A percentile compares a stretch with the other conserved stretches of the same genome.
Evolutionary conservation across 2,888 invertebrate species (phyloP).

Genomic region (Flabesymbios commensalis): DNA sequence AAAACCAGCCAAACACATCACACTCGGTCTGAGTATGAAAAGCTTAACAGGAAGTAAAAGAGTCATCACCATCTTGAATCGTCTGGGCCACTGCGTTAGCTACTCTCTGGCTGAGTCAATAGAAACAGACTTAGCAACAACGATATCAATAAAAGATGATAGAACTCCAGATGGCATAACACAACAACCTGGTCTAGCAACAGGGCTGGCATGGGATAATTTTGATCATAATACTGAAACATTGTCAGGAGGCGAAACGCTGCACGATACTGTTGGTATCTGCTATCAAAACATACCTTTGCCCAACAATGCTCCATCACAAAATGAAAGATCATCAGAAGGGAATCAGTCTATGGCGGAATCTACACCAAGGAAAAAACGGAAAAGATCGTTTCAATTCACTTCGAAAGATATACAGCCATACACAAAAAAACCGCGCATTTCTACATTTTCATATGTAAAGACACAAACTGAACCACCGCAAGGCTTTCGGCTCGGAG

Average conservation of each 20-base stretch:
- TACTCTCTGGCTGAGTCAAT: slow-evolving; percentile 21
- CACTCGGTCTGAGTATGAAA: slow-evolving; percentile 22
- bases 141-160: slow-evolving; percentile 4
- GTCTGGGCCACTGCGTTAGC: slow-evolving; percentile 18
- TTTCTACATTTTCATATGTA: background rate
- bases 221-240: slow-evolving; percentile 30
- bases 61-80: slow-evolving; percentile 23
- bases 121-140: slow-evolving; percentile 27
- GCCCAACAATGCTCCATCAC: too few species aligned
- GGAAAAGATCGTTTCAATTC: background rate
- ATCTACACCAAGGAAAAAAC: too few species aligned
- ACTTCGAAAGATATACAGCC: background rate
- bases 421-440: slow-evolving; percentile 6
- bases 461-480: background rate
- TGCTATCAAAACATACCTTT: too few species aligned
- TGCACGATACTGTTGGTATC: slow-evolving; percentile 32
- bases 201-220: slow-evolving; percentile 27
- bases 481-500: too few species aligned
- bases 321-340: too few species aligned
- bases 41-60: slow-evolving; percentile 20
- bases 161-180: slow-evolving; percentile 22
- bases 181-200: slow-evolving; percentile 10
- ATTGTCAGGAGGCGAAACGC: slow-evolving; percentile 22
- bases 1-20: slow-evolving; percentile 25
- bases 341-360: too few species aligned